Percentiles rank a stretch among this genome's conserved stretches.
Conservation (phyloP, 2,797 vertebrate species). For the Amblyraja radiata region DNA sequence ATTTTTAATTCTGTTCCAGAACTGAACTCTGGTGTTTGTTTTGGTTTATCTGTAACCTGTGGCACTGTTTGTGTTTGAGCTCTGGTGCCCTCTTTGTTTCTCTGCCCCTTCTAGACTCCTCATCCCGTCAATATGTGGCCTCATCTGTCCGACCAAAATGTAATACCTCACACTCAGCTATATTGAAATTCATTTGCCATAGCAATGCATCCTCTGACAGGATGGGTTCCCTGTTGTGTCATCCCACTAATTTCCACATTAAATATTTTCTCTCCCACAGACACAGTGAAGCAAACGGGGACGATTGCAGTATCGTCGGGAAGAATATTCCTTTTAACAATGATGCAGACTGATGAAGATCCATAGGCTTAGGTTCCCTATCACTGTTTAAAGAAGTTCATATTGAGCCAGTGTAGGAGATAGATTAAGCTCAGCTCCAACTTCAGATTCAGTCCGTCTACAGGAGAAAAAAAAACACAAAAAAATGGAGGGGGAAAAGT, state of each 20-base stretch:
- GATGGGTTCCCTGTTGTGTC: not conserved
- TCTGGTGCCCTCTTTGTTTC: not conserved
- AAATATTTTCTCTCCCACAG: constrained; percentile 44
- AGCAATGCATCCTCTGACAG: constrained; percentile 39
- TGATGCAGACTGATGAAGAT: constrained; percentile 42
- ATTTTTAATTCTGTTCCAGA: not conserved
- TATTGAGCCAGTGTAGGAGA: constrained; percentile 54
- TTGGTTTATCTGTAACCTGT: constrained; percentile 15
- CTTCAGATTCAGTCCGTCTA: constrained; percentile 44
- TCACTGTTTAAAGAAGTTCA: constrained; percentile 41
- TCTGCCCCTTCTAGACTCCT: not conserved
- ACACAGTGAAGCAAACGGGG: constrained; percentile 60
- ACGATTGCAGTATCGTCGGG: constrained; percentile 56
- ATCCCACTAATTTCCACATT: constrained; percentile 36
- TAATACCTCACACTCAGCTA: constrained; percentile 21
- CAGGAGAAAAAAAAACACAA: constrained; percentile 47
- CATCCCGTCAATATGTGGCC: not conserved
- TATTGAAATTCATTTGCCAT: constrained; percentile 44
- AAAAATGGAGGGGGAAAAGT: constrained; percentile 45
- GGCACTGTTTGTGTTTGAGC: not conserved
- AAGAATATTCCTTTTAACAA: constrained; percentile 47
- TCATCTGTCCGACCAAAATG: constrained; percentile 12
- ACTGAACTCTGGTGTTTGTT: not conserved
- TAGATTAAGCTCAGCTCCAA: constrained; percentile 50
- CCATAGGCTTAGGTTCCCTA: constrained; percentile 44